Conservation (phyloP, 2,113 vertebrate genomes). For the Chelonoidis abingdonii region DNA sequence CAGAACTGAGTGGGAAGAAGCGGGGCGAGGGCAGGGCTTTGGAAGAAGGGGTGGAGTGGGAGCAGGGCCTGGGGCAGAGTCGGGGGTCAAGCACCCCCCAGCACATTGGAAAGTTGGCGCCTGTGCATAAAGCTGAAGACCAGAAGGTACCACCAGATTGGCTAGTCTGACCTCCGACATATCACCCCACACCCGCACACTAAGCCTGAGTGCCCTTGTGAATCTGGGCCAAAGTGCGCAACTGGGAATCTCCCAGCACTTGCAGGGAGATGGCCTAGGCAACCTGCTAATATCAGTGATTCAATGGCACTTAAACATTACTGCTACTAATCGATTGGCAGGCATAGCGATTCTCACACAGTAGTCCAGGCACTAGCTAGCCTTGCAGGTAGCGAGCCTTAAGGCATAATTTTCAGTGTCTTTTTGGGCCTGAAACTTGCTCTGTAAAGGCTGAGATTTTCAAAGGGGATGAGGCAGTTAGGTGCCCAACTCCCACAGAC, state of each 20-base stretch:
- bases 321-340: neutral
- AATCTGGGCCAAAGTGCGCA: neutral
- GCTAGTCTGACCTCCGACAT: neutral
- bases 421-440: neutral
- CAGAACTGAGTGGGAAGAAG: no score
- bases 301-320: neutral
- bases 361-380: neutral
- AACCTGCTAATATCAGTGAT: neutral
- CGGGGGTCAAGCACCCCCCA: no score
- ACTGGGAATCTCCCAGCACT: neutral
- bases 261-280: neutral
- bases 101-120: no score
- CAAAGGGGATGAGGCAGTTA: no score
- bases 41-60: no score
- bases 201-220: neutral
- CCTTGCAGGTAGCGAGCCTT: neutral
- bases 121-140: neutral
- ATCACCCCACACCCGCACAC: neutral
- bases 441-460: neutral
- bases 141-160: neutral
- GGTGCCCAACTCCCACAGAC: neutral
- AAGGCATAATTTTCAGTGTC: neutral
- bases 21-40: no score
- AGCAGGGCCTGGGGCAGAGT: no score
- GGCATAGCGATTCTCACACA: neutral